Evolutionary conservation across 1,140 invertebrate species (phyloP).

Genomic region (Drosophila pseudoananassae): DNA sequence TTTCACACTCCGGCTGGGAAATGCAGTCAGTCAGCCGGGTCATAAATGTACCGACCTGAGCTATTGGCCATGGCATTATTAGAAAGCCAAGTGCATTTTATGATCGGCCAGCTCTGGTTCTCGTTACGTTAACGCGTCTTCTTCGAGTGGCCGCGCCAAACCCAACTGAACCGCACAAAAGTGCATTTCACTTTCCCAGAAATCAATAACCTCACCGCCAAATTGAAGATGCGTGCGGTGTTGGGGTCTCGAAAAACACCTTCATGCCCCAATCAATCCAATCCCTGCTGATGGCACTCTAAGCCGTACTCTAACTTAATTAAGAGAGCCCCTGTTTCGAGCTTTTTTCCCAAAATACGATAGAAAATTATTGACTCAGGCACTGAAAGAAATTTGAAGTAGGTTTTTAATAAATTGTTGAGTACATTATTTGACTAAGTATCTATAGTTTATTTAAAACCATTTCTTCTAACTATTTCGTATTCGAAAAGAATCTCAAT

Average conservation of each 20-base stretch:
- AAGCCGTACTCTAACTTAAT: slow-evolving; percentile 51
- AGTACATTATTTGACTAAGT: no score
- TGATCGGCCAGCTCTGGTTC: slow-evolving; percentile 59
- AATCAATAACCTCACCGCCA: slow-evolving; percentile 63
- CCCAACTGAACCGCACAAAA: slow-evolving; percentile 28
- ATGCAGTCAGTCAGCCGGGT: slow-evolving; percentile 50
- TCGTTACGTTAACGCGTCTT: slow-evolving; percentile 55
- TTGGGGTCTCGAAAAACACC: slow-evolving; percentile 13
- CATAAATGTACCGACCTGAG: slow-evolving; percentile 54
- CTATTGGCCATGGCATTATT: slow-evolving; percentile 38
- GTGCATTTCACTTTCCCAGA: slow-evolving; percentile 75
- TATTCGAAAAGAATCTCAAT: no score
- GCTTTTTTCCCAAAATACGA: neutral
- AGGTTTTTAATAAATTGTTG: neutral
- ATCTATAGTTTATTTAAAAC: no score
- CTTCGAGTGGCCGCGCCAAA: slow-evolving; percentile 10
- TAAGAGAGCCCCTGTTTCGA: slow-evolving; percentile 23
- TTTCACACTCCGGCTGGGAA: slow-evolving; percentile 64
- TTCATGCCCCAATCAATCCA: slow-evolving; percentile 49
- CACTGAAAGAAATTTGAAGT: slow-evolving; percentile 6
- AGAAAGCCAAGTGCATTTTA: slow-evolving; percentile 63
- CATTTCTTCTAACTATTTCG: no score
- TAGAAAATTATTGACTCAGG: slow-evolving; percentile 22
- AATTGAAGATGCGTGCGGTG: slow-evolving; percentile 29
- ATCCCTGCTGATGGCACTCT: slow-evolving; percentile 21